Conservation (phyloP, 2,797 vertebrate genomes). For the Cyprinodon diabolis region DNA sequence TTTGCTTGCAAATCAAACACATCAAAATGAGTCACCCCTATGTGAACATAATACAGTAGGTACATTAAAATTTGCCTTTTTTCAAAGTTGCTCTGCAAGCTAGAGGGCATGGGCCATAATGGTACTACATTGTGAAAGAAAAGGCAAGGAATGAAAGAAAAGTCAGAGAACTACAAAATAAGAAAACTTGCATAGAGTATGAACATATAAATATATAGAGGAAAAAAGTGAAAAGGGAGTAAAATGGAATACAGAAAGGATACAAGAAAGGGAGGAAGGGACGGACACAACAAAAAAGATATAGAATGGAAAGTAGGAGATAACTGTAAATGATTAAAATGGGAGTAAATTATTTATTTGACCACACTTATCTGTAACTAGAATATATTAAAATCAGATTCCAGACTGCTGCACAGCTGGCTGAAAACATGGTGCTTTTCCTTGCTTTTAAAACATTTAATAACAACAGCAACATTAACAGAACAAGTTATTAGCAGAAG, state of each 20-base stretch:
- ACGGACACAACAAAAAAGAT: too few relatives aligned
- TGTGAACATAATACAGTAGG: neutral
- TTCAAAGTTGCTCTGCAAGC: slow-evolving; percentile 14
- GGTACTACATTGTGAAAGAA: neutral
- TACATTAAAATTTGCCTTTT: neutral
- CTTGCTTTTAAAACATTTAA: too few relatives aligned
- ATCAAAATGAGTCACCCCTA: slow-evolving; percentile 3
- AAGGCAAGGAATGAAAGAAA: neutral
- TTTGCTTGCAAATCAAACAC: slow-evolving; percentile 17
- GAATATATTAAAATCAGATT: too few relatives aligned
- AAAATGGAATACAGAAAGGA: neutral
- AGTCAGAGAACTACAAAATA: too few relatives aligned
- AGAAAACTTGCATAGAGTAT: too few relatives aligned
- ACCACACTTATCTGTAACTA: neutral
- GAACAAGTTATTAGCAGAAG: too few relatives aligned
- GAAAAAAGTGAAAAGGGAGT: neutral
- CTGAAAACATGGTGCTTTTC: too few relatives aligned
- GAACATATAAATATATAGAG: too few relatives aligned
- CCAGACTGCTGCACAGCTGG: too few relatives aligned
- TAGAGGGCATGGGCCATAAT: slow-evolving; percentile 1
- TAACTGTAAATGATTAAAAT: neutral
- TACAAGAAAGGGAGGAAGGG: neutral
- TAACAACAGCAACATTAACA: too few relatives aligned
- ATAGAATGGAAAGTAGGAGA: neutral
- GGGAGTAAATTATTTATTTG: neutral